Evolutionary conservation across 2,888 invertebrate genomes (phyloP).

Genomic region (Campopleginae sp.): DNA sequence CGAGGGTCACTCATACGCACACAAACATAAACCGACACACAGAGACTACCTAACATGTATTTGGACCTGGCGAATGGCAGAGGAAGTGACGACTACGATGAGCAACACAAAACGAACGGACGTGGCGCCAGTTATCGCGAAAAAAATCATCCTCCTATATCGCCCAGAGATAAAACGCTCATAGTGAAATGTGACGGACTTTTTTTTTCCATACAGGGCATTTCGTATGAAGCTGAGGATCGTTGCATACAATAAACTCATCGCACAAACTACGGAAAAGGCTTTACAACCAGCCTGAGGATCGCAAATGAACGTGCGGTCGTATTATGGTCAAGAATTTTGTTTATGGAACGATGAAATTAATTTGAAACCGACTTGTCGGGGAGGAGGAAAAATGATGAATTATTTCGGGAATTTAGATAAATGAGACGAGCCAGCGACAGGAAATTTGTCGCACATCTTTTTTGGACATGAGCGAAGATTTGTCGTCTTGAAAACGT

Average conservation of each 20-base stretch:
- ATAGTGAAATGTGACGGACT: background rate
- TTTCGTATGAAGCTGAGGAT: background rate
- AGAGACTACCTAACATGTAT: background rate
- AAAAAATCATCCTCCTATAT: slow-evolving; percentile 53
- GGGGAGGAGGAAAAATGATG: no score
- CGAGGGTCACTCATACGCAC: background rate
- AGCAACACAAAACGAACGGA: slow-evolving; percentile 44
- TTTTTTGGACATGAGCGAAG: no score
- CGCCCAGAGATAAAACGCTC: slow-evolving; percentile 34
- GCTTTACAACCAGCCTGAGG: background rate
- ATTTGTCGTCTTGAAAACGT: background rate
- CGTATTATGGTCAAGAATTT: background rate
- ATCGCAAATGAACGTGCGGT: no score
- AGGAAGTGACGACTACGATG: slow-evolving; percentile 50
- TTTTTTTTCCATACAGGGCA: background rate
- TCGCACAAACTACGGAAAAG: background rate
- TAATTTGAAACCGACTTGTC: no score
- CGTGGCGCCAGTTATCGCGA: slow-evolving; percentile 47
- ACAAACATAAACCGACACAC: no score
- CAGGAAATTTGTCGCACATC: no score
- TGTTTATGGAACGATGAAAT: no score
- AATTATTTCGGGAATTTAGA: no score
- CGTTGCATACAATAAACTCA: background rate
- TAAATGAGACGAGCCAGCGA: no score
- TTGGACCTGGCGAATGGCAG: slow-evolving; percentile 33